phyloP scores from a whole-genome alignment of 2,888 invertebrate genomes.

The Philhelius pedissequus region DNA sequence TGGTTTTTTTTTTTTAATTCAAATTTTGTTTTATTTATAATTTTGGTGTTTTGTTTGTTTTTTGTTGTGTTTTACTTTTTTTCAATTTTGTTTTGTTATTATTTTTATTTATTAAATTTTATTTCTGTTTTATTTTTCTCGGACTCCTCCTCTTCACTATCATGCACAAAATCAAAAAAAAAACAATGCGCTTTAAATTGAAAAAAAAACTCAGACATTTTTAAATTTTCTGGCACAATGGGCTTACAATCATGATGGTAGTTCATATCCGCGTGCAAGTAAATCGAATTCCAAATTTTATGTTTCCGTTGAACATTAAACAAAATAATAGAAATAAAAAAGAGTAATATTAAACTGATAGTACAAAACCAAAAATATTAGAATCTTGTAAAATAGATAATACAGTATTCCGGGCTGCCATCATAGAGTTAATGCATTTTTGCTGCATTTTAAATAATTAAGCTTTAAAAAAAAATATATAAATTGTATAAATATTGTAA shows the following conservation, averaged over 20 bases:
- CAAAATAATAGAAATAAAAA: conserved; percentile 1
- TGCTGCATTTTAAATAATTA: conserved; percentile 41
- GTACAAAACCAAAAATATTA: conserved; percentile 50
- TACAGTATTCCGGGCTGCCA: conserved; percentile 64
- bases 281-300: conserved; percentile 79
- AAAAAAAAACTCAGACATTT: conserved; percentile 73
- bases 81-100: conserved; percentile 54
- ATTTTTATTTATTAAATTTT: conserved; percentile 37
- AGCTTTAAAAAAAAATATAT: conserved; percentile 21
- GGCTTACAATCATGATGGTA: conserved; percentile 74
- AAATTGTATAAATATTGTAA: conserved; percentile 62
- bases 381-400: conserved; percentile 26
- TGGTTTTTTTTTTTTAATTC: neutral
- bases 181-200: neutral
- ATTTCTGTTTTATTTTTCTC: conserved; percentile 69
- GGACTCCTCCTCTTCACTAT: conserved; percentile 73
- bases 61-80: conserved; percentile 65
- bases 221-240: conserved; percentile 77
- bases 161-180: conserved; percentile 72
- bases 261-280: conserved; percentile 75
- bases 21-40: conserved; percentile 47
- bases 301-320: conserved; percentile 77
- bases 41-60: conserved; percentile 67
- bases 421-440: conserved; percentile 29
- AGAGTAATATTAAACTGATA: conserved; percentile 26